These are phyloP conservation scores for Cuculus canorus DNA, from an alignment of 2,797 vertebrate genomes.

Conservation along the genomic window DNA sequence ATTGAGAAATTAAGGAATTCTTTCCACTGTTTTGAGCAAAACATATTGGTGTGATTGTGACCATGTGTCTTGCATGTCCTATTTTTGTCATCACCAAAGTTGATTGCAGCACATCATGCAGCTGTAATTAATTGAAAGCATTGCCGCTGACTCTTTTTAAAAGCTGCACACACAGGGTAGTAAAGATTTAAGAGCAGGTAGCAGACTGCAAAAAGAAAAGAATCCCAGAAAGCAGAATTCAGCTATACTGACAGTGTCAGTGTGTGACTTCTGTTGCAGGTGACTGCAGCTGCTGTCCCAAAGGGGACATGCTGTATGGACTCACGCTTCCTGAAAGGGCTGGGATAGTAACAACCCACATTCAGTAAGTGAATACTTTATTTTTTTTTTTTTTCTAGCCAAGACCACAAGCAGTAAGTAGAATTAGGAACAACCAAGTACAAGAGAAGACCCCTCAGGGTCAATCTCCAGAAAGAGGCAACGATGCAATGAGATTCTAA, in stretches of 20 bases:
- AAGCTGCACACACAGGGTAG: rapidly evolving
- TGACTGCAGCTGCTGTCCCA: rapidly evolving
- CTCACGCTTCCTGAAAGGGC: background rate
- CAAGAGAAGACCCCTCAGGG: background rate
- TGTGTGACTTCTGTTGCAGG: background rate
- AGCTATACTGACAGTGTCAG: background rate
- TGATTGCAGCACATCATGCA: background rate
- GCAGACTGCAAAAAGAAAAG: background rate
- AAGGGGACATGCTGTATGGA: background rate
- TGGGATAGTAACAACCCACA: background rate
- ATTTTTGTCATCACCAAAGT: background rate
- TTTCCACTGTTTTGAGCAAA: background rate
- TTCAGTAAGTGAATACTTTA: background rate
- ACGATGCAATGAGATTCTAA: background rate
- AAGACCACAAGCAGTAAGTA: background rate
- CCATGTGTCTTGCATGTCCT: background rate
- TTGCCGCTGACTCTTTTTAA: background rate
- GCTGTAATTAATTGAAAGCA: background rate
- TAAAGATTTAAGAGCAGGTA: background rate
- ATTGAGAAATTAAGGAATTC: background rate
- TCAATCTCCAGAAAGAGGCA: background rate
- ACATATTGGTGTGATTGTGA: background rate
- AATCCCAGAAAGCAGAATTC: background rate
- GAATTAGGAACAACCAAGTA: background rate
- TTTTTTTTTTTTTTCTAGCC: background rate